Percentiles rank a stretch among this genome's conserved stretches.
These are phyloP conservation scores for Cybosia mesomella DNA, from an alignment of 2,888 invertebrate genomes.

Conservation along the genomic window DNA sequence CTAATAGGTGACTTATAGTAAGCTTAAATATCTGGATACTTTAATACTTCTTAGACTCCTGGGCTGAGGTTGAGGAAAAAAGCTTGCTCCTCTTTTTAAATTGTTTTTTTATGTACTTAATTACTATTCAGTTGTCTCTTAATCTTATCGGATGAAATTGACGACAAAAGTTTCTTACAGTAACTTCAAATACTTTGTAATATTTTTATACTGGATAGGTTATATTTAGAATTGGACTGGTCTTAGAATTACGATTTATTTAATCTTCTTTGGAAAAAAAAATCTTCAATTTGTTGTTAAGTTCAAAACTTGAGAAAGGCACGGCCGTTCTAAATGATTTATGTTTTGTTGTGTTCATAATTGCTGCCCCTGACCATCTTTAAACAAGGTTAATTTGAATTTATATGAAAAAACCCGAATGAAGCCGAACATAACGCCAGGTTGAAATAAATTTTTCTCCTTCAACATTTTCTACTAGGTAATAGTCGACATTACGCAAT, in stretches of 20 bases:
- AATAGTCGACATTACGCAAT: neutral
- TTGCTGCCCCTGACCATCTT: neutral
- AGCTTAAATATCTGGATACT: constrained; percentile 27
- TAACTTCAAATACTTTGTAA: constrained; percentile 35
- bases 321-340: neutral
- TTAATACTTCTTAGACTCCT: constrained; percentile 38
- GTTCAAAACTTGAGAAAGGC: neutral
- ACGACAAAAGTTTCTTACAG: constrained; percentile 42
- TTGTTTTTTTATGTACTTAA: constrained; percentile 46
- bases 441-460: neutral
- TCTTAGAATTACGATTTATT: neutral
- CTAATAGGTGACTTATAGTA: constrained; percentile 19
- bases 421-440: neutral
- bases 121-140: constrained; percentile 44
- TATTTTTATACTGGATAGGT: constrained; percentile 9
- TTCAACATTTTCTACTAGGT: neutral
- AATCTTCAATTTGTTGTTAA: neutral
- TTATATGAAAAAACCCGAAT: neutral
- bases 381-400: neutral
- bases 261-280: neutral
- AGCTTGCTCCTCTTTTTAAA: constrained; percentile 42
- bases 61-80: constrained; percentile 26
- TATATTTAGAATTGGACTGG: neutral
- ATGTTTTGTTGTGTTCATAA: neutral
- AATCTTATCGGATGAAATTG: constrained; percentile 44